Conservation (phyloP, 2,888 invertebrate genomes). For the Cepaea hortensis region DNA sequence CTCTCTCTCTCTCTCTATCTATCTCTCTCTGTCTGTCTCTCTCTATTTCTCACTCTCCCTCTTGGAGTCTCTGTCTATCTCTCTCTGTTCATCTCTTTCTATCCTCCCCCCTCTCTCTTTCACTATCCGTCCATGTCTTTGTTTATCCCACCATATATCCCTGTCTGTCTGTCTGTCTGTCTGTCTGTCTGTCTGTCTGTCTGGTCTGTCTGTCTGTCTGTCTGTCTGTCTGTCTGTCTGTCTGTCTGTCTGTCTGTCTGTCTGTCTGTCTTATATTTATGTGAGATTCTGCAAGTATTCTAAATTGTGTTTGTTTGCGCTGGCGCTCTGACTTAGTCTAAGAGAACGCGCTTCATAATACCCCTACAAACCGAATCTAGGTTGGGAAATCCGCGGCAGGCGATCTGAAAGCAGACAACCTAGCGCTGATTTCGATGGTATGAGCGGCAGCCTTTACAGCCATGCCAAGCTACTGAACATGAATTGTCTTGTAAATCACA, state of each 20-base stretch:
- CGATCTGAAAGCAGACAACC: too few relatives aligned
- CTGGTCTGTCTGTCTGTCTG: background rate
- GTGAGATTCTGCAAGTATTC: background rate
- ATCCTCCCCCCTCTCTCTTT: background rate
- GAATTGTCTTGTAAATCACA: too few relatives aligned
- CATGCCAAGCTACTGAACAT: too few relatives aligned
- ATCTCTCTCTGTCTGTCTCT: background rate
- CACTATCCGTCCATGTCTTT: background rate
- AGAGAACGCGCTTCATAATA: too few relatives aligned
- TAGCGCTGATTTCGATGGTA: too few relatives aligned
- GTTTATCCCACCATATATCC: background rate
- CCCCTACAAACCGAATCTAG: too few relatives aligned
- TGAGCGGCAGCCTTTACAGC: too few relatives aligned
- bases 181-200: background rate
- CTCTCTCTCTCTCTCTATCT: background rate
- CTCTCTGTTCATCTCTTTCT: background rate
- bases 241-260: background rate
- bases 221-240: slow-evolving; percentile 1
- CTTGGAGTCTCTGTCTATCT: too few relatives aligned
- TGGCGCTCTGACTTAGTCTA: too few relatives aligned
- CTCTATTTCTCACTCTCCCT: too few relatives aligned
- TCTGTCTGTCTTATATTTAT: background rate
- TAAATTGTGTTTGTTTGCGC: too few relatives aligned
- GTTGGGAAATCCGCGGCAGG: too few relatives aligned
- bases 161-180: slow-evolving; percentile 1